Evolutionary conservation across 2,888 invertebrate genomes (phyloP).

Genomic region (Agrypnus murinus): DNA sequence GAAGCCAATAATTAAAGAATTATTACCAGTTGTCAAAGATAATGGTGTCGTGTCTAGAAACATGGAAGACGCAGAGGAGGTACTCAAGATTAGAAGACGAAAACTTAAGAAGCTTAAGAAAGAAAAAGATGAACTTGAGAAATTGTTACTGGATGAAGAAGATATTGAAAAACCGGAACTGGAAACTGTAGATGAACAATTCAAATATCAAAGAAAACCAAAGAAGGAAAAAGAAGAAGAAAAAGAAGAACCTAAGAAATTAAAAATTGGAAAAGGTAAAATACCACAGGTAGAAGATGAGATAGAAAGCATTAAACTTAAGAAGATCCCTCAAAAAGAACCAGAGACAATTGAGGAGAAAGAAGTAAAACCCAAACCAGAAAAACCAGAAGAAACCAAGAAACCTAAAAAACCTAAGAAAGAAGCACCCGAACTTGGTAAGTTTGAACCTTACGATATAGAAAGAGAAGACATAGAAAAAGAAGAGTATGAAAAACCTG

Average conservation of each 20-base stretch:
- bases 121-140: constrained; percentile 69
- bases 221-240: constrained; percentile 55
- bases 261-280: constrained; percentile 71
- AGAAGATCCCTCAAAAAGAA: constrained; percentile 68
- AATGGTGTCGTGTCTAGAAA: constrained; percentile 72
- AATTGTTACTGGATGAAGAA: constrained; percentile 69
- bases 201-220: constrained; percentile 61
- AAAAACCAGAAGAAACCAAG: constrained; percentile 64
- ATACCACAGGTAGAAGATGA: constrained; percentile 65
- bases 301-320: constrained; percentile 64
- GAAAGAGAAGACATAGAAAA: constrained; percentile 68
- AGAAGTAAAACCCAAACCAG: constrained; percentile 56
- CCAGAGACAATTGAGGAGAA: constrained; percentile 60
- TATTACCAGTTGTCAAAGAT: constrained; percentile 70
- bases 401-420: constrained; percentile 63
- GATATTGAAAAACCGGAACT: constrained; percentile 67
- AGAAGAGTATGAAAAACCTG: constrained; percentile 66
- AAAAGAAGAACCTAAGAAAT: constrained; percentile 64
- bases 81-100: constrained; percentile 69
- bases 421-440: constrained; percentile 65
- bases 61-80: constrained; percentile 71
- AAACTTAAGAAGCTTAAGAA: constrained; percentile 69
- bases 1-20: constrained; percentile 65
- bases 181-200: constrained; percentile 69
- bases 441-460: constrained; percentile 68